A percentile compares a stretch with the other conserved stretches of the same genome.
These are phyloP conservation scores for Acanthosepion pharaonis DNA, from an alignment of 2,888 invertebrate genomes.

Conservation along the genomic window DNA sequence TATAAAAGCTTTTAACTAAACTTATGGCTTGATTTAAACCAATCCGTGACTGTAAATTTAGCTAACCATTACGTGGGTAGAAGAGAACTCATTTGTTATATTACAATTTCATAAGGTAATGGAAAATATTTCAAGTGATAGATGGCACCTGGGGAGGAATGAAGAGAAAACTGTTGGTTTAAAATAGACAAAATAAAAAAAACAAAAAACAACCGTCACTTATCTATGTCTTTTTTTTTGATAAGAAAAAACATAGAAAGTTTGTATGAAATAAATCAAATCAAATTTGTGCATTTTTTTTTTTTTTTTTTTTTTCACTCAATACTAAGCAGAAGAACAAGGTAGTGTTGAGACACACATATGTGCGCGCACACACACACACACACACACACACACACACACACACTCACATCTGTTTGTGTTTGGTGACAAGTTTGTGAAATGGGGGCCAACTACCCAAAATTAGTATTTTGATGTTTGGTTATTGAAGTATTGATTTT, in stretches of 20 bases:
- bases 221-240: background rate
- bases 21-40: background rate
- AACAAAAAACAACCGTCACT: background rate
- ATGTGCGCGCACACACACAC: rapidly evolving
- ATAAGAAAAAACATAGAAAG: background rate
- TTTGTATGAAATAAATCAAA: background rate
- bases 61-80: background rate
- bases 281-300: background rate
- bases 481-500: no score
- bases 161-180: background rate
- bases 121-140: background rate
- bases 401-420: no score
- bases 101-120: background rate
- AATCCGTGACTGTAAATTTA: no score
- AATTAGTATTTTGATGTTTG: no score
- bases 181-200: background rate
- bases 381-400: no score
- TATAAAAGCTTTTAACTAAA: no score
- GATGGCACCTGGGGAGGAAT: background rate
- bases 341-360: no score
- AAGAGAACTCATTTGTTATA: background rate
- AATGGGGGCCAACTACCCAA: no score
- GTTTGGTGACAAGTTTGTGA: no score
- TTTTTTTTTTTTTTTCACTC: background rate
- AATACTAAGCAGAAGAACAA: no score